Percentiles rank a stretch among this genome's conserved stretches.
phyloP scores from a whole-genome alignment of 2,888 invertebrate genomes.

The Chrysolina americana region DNA sequence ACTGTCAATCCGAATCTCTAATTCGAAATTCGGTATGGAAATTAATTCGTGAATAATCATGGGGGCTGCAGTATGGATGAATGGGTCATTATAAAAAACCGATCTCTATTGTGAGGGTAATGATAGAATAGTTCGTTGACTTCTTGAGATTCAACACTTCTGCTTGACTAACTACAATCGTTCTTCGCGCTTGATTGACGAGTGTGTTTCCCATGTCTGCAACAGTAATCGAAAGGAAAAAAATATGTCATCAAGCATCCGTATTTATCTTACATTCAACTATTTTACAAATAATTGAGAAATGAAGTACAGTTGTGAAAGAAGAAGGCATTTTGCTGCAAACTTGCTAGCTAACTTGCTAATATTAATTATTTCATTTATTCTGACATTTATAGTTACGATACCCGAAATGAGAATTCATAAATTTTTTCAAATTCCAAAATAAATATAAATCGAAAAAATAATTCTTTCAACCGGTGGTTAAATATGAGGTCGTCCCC shows the following conservation, averaged over 20 bases:
- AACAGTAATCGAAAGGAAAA: background rate
- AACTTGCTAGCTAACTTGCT: too few species aligned
- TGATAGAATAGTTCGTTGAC: constrained; percentile 6
- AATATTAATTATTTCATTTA: too few species aligned
- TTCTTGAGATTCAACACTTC: background rate
- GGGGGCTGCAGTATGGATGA: background rate
- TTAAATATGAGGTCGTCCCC: too few species aligned
- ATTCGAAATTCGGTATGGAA: constrained; percentile 10
- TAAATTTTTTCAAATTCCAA: too few species aligned
- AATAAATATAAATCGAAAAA: too few species aligned
- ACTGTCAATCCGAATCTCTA: background rate
- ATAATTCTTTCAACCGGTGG: too few species aligned
- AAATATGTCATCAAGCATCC: background rate
- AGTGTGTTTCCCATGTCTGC: background rate
- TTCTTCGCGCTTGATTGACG: background rate
- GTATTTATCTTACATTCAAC: too few species aligned
- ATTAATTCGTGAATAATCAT: constrained; percentile 18
- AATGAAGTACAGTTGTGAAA: too few species aligned
- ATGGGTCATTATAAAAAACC: constrained; percentile 4
- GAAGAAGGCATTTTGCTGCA: too few species aligned
- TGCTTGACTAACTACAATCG: background rate
- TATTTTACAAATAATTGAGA: too few species aligned
- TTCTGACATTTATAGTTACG: too few species aligned
- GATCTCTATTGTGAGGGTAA: background rate
- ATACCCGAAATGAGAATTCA: too few species aligned